These are phyloP conservation scores for Tanypteryx hageni DNA, from an alignment of 2,888 invertebrate genomes.

Conservation along the genomic window DNA sequence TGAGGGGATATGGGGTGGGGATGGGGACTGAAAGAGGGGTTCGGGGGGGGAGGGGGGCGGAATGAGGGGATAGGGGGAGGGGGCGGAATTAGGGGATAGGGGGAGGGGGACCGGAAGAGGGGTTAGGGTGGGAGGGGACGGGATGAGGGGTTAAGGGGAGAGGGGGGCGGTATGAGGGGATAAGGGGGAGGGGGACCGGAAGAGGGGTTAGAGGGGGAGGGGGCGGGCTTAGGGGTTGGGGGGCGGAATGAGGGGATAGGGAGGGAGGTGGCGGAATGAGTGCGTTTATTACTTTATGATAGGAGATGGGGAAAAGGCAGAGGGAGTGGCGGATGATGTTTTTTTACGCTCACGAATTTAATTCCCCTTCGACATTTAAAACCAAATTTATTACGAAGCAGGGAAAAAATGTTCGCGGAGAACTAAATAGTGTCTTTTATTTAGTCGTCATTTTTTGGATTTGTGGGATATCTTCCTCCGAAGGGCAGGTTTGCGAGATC, in stretches of 20 bases:
- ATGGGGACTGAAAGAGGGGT: too few species aligned
- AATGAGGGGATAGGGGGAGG: not conserved
- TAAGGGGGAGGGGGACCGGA: too few species aligned
- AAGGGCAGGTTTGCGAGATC: not conserved
- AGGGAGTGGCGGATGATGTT: not conserved
- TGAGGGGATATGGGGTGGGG: too few species aligned
- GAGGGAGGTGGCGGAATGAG: not conserved
- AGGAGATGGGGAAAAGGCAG: not conserved
- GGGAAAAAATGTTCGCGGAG: constrained; percentile 8
- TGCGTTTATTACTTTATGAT: constrained; percentile 48
- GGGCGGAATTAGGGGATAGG: not conserved
- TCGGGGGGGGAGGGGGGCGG: not conserved
- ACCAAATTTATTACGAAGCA: not conserved
- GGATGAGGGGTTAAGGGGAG: not conserved
- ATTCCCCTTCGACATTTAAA: not conserved
- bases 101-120: not conserved
- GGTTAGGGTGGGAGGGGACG: too few species aligned
- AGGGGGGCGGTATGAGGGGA: too few species aligned
- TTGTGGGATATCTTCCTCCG: too few species aligned
- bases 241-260: not conserved
- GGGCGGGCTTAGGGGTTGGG: not conserved
- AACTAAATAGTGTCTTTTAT: not conserved
- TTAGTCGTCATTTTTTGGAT: not conserved
- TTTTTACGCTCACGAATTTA: not conserved
- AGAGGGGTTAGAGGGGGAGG: too few species aligned